Base-by-base conservation (phyloP, 2,113 vertebrate species). In the Tupaia tana region DNA sequence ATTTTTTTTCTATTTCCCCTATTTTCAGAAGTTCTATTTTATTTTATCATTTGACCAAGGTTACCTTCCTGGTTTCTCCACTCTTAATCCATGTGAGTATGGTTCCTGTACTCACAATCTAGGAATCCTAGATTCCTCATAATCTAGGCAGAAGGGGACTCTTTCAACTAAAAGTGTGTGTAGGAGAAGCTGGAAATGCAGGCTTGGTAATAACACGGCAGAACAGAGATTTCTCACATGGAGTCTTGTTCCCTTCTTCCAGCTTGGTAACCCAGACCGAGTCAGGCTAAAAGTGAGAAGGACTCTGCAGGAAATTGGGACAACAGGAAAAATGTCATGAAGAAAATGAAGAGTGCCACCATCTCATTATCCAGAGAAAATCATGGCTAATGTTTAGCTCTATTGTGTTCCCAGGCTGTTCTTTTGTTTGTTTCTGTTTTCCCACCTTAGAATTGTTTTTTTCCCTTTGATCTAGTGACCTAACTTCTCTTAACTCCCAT, bases 1-100 rank as follows among this genome's bases (percentile, higher is more conserved):
- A 75, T 59, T 4, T 29, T 31, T 25, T 24, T 11, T 27, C 14
- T 7, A 27, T 58, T 89, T 78, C 3, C 9, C 29, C 27, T 59
- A 70, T 84, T 74, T 96, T 54, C 18, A 74, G 59, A 94, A 89
- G 54, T 86, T 24, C 29, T 81, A 14, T 80, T 52, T 34, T 82
- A 34, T 25, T 86, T 87, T 77, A 43, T 8, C 8, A 29, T 52
- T 52, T 7, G 59, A 24, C 22, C 84, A 74, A 61, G 24, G 22
- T 84, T 77, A 15, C 63, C 20, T 54, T 25, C 2, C 52, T 27
- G 27, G 10, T 80, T 66, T 24, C 6, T 61, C 43, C 43, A 43
- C 43, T 43, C 43, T 43, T 43, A 43, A 43, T 43, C 43, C 43
- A 43, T 43, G 43, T 43, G 43, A 43, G 43, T 43, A 43, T 43